Evolutionary conservation across 2,113 vertebrate species (phyloP).

Genomic region (Megaceryle maxima): DNA sequence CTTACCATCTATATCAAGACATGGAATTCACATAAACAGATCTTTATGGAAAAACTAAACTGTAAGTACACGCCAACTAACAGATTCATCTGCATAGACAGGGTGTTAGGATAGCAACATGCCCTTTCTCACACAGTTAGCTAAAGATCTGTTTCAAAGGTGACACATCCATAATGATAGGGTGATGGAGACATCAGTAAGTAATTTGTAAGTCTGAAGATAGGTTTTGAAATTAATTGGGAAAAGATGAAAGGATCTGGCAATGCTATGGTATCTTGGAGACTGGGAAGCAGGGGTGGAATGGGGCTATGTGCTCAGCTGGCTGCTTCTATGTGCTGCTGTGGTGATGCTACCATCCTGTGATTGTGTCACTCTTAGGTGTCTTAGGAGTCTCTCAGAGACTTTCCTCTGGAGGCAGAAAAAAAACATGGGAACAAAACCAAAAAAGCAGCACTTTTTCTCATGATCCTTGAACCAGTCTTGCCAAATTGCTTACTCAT

Average conservation of each 20-base stretch:
- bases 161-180: neutral
- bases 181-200: neutral
- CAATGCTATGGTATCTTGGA: neutral
- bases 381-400: neutral
- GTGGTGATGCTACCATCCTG: neutral
- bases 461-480: neutral
- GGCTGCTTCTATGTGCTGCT: neutral
- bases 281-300: neutral
- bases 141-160: neutral
- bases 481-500: neutral
- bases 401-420: accelerated
- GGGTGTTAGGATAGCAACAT: neutral
- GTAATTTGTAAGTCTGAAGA: neutral
- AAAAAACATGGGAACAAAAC: neutral
- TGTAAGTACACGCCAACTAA: neutral
- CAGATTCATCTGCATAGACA: neutral
- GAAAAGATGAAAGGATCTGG: neutral
- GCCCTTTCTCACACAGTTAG: neutral
- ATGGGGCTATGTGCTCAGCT: neutral
- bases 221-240: neutral
- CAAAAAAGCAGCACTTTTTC: neutral
- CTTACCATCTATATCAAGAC: neutral
- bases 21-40: neutral
- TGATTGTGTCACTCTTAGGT: accelerated
- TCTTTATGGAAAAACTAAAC: neutral